These are phyloP conservation scores for Carduelis carduelis DNA, from an alignment of 2,797 vertebrate species.

Conservation along the genomic window DNA sequence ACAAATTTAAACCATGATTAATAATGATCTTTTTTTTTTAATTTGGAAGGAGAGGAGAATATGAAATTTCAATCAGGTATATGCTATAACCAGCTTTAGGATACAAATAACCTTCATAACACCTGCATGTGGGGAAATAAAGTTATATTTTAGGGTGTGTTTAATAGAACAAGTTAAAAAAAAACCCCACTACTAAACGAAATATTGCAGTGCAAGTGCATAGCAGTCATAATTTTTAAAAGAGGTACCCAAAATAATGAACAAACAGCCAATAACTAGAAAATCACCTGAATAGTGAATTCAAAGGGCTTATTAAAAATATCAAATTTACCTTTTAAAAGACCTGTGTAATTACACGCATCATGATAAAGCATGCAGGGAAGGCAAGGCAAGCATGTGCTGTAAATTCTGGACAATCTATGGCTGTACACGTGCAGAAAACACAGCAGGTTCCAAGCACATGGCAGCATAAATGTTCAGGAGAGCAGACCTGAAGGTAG, in stretches of 20 bases:
- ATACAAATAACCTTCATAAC: conserved; percentile 40
- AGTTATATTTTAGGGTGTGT: conserved; percentile 32
- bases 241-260: conserved; percentile 15
- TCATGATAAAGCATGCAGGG: neutral
- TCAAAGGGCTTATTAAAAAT: conserved; percentile 54
- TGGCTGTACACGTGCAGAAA: neutral
- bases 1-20: conserved; percentile 48
- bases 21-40: neutral
- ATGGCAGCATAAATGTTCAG: neutral
- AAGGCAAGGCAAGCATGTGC: neutral
- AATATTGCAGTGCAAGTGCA: conserved; percentile 26
- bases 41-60: conserved; percentile 10
- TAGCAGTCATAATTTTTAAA: conserved; percentile 38
- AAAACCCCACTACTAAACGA: neutral
- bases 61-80: conserved; percentile 25
- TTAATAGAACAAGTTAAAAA: conserved; percentile 17
- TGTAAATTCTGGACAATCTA: neutral
- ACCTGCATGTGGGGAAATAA: neutral
- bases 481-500: neutral
- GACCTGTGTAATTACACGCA: neutral
- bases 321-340: conserved; percentile 43
- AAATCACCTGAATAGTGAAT: conserved; percentile 28
- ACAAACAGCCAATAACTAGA: conserved; percentile 55
- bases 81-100: conserved; percentile 6
- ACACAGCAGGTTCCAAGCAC: neutral